Conservation (phyloP, 2,113 vertebrate genomes). For the Dipodomys spectabilis region DNA sequence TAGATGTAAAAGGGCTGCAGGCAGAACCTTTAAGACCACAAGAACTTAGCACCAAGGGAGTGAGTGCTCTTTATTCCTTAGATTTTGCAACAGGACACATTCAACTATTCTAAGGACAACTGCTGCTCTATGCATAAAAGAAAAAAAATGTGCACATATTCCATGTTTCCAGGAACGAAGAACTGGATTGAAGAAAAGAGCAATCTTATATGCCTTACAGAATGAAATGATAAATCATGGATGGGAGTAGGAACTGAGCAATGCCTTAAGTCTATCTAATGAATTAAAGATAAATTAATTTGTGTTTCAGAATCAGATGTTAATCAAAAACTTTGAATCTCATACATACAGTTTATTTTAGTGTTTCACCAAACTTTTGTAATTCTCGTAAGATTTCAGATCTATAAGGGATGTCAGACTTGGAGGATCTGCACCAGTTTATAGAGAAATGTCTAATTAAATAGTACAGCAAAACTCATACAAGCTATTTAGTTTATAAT, state of each 20-base stretch:
- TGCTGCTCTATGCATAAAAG: not conserved
- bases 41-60: not conserved
- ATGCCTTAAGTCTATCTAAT: not conserved
- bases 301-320: not conserved
- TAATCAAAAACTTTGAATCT: not conserved
- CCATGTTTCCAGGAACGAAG: not conserved
- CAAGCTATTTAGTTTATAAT: not conserved
- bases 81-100: not conserved
- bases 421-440: not conserved
- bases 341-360: not conserved
- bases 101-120: not conserved
- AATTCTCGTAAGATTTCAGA: not conserved
- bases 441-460: not conserved
- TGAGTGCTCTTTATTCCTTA: not conserved
- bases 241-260: not conserved
- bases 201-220: not conserved
- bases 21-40: not conserved
- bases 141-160: not conserved
- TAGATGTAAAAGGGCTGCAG: not conserved
- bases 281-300: not conserved
- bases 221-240: constrained; percentile 10
- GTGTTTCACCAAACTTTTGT: not conserved
- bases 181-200: not conserved
- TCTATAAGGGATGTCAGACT: not conserved
- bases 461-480: not conserved